Conservation (phyloP, 2,113 vertebrate genomes). For the Limanda limanda region DNA sequence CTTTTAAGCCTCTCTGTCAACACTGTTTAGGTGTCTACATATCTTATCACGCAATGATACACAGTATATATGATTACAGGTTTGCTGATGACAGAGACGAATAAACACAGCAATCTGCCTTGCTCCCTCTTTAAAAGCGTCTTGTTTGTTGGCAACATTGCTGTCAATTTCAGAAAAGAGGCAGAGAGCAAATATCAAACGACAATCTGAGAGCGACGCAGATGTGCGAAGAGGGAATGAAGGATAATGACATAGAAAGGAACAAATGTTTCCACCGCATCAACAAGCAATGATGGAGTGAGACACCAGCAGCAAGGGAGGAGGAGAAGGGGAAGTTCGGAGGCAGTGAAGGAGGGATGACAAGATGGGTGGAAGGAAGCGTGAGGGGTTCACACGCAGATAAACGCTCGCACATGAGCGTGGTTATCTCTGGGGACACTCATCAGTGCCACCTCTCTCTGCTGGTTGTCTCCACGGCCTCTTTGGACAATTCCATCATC, state of each 20-base stretch:
- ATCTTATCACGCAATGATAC: too few relatives aligned
- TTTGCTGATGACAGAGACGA: background rate
- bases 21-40: too few relatives aligned
- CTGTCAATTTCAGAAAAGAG: conserved; percentile 11
- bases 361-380: conserved; percentile 38
- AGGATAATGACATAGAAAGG: background rate
- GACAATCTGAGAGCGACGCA: conserved; percentile 3
- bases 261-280: conserved; percentile 29
- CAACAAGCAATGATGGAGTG: conserved; percentile 5
- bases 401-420: conserved; percentile 20
- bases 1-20: too few relatives aligned
- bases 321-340: background rate
- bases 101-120: background rate
- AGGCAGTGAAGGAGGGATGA: conserved; percentile 14
- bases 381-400: conserved; percentile 34
- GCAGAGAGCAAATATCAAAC: conserved; percentile 3
- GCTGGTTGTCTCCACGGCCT: conserved; percentile 36
- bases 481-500: conserved; percentile 53
- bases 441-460: conserved; percentile 53
- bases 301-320: background rate
- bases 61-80: background rate
- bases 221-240: too few relatives aligned
- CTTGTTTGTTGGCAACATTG: background rate
- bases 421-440: conserved; percentile 54
- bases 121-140: background rate